These are phyloP conservation scores for Drosophila percnosoma DNA, from an alignment of 2,888 invertebrate species.

Conservation along the genomic window DNA sequence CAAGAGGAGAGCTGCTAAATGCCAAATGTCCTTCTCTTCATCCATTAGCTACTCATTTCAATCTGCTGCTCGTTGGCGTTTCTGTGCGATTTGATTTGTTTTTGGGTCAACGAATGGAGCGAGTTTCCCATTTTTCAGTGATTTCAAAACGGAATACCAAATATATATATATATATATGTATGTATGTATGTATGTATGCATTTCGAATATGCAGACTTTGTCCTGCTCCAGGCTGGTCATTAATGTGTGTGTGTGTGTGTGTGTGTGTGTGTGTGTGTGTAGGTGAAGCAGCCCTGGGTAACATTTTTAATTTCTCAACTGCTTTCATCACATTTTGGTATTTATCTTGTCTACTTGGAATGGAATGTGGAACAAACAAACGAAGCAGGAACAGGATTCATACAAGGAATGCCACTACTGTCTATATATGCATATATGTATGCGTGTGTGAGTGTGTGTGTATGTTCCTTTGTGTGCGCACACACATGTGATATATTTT, in stretches of 20 bases:
- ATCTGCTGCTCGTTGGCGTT: constrained; percentile 20
- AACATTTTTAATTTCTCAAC: constrained; percentile 71
- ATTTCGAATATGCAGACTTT: constrained; percentile 6
- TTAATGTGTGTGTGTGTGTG: constrained; percentile 10
- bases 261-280: constrained; percentile 7
- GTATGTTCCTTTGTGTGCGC: constrained; percentile 6
- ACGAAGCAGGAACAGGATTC: constrained; percentile 42
- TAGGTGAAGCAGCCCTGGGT: constrained; percentile 27
- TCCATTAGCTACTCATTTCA: constrained; percentile 16
- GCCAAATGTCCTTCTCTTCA: neutral
- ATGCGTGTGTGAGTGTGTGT: neutral
- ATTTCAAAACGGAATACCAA: constrained; percentile 36
- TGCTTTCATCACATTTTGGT: constrained; percentile 68
- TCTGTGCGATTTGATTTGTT: constrained; percentile 26
- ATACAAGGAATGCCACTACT: constrained; percentile 57
- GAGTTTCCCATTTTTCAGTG: constrained; percentile 59
- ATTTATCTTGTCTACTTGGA: constrained; percentile 59
- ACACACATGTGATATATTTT: constrained; percentile 19
- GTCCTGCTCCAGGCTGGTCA: constrained; percentile 30
- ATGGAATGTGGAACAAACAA: constrained; percentile 61
- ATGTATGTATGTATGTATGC: neutral
- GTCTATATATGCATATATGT: constrained; percentile 3
- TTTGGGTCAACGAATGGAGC: constrained; percentile 44
- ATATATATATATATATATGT: neutral
- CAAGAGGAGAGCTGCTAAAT: constrained; percentile 17